Percentiles rank a stretch among this genome's conserved stretches.
phyloP scores from a whole-genome alignment of 2,797 vertebrate species.

The Paedocypris micromegethes region DNA sequence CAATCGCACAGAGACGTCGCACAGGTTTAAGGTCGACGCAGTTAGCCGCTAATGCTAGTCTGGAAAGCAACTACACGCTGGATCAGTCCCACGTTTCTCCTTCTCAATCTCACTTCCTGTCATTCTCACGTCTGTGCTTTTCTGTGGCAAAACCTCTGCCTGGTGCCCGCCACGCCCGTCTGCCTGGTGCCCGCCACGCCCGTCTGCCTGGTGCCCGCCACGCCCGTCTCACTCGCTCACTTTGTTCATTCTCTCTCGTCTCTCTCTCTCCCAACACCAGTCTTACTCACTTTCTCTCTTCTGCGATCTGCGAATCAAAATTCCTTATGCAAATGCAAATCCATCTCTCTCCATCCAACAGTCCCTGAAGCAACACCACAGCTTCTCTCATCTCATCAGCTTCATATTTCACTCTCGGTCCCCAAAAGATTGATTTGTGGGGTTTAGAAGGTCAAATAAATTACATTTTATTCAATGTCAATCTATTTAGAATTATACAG shows the following conservation, averaged over 20 bases:
- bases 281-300: constrained; percentile 7
- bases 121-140: constrained; percentile 9
- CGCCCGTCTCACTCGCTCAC: background rate
- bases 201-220: too few relatives aligned
- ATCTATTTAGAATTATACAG: too few relatives aligned
- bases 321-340: constrained; percentile 1
- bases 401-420: too few relatives aligned
- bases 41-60: constrained; percentile 17
- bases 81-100: constrained; percentile 27
- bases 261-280: constrained; percentile 34
- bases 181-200: too few relatives aligned
- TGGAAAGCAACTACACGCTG: constrained; percentile 37
- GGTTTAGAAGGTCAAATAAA: too few relatives aligned
- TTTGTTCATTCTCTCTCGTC: background rate
- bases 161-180: too few relatives aligned
- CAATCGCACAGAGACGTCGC: constrained; percentile 24
- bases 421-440: too few relatives aligned
- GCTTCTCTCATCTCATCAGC: constrained; percentile 4
- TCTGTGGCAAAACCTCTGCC: too few relatives aligned
- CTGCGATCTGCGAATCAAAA: constrained; percentile 19
- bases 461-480: too few relatives aligned
- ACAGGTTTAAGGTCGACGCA: constrained; percentile 23
- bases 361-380: constrained; percentile 5
- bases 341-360: constrained; percentile 22
- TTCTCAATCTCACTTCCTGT: constrained; percentile 9